phyloP scores from a whole-genome alignment of 2,888 invertebrate genomes.

The Idaea aversata region DNA sequence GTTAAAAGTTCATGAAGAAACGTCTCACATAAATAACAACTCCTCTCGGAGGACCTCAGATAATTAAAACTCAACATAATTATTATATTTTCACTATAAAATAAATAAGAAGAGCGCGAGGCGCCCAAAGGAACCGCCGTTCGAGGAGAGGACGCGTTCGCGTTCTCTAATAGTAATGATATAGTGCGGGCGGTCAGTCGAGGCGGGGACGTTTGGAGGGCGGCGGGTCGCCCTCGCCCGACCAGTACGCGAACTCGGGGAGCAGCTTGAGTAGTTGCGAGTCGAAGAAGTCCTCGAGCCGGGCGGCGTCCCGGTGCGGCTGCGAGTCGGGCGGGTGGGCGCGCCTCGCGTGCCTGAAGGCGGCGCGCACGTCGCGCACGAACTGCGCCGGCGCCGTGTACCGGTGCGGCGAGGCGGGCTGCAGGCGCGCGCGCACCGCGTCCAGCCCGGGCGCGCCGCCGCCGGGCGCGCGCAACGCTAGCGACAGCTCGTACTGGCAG shows the following conservation, averaged over 20 bases:
- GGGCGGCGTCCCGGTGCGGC: conserved; percentile 88
- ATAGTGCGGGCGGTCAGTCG: conserved; percentile 38
- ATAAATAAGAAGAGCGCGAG: background rate
- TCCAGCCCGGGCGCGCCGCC: conserved; percentile 89
- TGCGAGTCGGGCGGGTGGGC: conserved; percentile 90
- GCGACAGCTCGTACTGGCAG: conserved; percentile 88
- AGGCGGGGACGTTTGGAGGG: conserved; percentile 55
- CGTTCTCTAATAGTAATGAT: too few relatives aligned
- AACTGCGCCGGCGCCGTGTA: conserved; percentile 88
- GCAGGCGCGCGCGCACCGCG: conserved; percentile 89
- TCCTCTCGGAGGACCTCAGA: too few relatives aligned
- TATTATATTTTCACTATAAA: too few relatives aligned
- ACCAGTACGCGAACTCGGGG: conserved; percentile 85
- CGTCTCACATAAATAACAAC: background rate
- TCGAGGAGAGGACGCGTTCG: too few relatives aligned
- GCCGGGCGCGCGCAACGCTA: conserved; percentile 6
- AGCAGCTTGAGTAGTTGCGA: conserved; percentile 90
- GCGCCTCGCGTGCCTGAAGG: conserved; percentile 92
- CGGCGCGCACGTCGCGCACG: conserved; percentile 89
- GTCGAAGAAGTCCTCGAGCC: conserved; percentile 92
- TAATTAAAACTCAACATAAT: too few relatives aligned
- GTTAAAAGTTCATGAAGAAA: background rate
- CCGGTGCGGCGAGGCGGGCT: conserved; percentile 84
- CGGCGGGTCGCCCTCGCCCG: conserved; percentile 56
- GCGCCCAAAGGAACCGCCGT: too few relatives aligned